Conservation (phyloP, 2,888 invertebrate genomes). For the Glaucopsyche alexis region DNA sequence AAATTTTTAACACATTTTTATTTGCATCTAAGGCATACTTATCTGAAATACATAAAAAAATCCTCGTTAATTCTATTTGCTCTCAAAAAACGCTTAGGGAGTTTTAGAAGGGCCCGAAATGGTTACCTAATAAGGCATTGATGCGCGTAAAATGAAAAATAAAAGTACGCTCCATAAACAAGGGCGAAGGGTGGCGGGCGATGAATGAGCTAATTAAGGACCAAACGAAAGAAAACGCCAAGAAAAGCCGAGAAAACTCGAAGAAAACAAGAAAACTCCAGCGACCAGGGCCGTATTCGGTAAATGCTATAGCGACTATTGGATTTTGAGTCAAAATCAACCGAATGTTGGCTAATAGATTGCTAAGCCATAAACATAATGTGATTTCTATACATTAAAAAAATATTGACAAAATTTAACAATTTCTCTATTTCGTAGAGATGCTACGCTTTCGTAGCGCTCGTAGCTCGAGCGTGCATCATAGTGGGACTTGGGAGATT, state of each 20-base stretch:
- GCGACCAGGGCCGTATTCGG: conserved; percentile 52
- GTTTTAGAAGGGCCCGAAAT: conserved; percentile 50
- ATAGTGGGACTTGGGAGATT: neutral
- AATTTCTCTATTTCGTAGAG: conserved; percentile 7
- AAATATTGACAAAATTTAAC: neutral
- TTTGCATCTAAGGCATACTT: conserved; percentile 20
- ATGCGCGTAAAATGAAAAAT: conserved; percentile 67
- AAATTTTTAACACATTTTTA: neutral
- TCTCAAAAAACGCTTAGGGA: conserved; percentile 26
- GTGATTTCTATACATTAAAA: neutral
- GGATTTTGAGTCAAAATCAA: too few relatives aligned
- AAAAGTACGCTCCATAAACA: conserved; percentile 77
- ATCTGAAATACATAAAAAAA: conserved; percentile 23
- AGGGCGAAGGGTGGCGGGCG: conserved; percentile 51
- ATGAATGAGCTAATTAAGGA: conserved; percentile 79
- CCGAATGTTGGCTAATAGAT: too few relatives aligned
- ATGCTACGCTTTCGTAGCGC: neutral
- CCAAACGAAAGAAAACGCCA: conserved; percentile 75
- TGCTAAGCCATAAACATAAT: neutral
- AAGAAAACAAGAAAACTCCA: conserved; percentile 77
- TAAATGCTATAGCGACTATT: neutral
- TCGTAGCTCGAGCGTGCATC: neutral
- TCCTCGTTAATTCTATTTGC: conserved; percentile 17
- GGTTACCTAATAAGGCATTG: conserved; percentile 63
- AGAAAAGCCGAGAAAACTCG: conserved; percentile 77